Percentiles rank a stretch among this genome's conserved stretches.
These are phyloP conservation scores for Equus quagga DNA, from an alignment of 2,113 vertebrate species.

Conservation along the genomic window DNA sequence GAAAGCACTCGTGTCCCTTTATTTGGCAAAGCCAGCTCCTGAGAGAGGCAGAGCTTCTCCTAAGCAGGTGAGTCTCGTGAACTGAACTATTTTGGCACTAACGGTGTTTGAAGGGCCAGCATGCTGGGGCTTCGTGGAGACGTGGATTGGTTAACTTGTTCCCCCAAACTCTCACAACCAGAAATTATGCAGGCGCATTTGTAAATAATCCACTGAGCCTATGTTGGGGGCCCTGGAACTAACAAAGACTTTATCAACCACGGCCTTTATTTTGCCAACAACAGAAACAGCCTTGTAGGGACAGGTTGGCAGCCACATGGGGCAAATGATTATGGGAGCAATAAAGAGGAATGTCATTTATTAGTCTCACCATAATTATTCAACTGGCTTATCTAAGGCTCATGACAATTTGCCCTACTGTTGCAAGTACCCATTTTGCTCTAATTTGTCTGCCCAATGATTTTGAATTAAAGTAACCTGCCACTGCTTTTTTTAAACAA, in stretches of 20 bases:
- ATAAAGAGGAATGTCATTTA: conserved; percentile 37
- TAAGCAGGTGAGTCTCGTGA: background rate
- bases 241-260: background rate
- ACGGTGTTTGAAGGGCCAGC: background rate
- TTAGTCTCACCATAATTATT: conserved; percentile 27
- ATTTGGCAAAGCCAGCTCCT: background rate
- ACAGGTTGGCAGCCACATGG: background rate
- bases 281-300: background rate
- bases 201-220: background rate
- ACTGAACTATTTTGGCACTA: background rate
- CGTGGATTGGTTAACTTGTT: background rate
- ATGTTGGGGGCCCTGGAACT: background rate
- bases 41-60: background rate
- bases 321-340: background rate
- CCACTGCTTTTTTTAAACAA: conserved; percentile 1
- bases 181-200: background rate
- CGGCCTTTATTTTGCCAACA: conserved; percentile 53
- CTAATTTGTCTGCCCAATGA: conserved; percentile 44
- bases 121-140: background rate
- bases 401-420: background rate
- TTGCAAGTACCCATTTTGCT: conserved; percentile 41
- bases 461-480: conserved; percentile 63
- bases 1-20: background rate
- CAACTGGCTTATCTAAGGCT: background rate
- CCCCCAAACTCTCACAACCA: background rate